These are phyloP conservation scores for Sebastes steindachneri DNA, from an alignment of 2,797 vertebrate genomes.

Conservation along the genomic window DNA sequence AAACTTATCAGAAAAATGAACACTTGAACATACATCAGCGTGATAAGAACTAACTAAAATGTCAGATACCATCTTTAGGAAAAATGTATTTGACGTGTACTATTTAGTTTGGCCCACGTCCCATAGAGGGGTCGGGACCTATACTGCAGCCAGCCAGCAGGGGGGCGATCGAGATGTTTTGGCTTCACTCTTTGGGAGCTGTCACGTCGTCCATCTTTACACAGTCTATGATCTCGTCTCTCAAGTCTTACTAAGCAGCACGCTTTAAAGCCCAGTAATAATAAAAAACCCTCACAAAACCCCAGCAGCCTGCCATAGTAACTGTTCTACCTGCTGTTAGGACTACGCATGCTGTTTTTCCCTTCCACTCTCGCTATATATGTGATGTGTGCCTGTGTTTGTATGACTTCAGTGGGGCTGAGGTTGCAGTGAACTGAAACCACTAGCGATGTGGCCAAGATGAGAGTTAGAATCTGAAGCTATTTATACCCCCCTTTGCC, in stretches of 20 bases:
- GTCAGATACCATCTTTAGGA: too few species aligned
- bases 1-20: too few species aligned
- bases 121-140: not conserved
- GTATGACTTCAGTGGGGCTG: conserved; percentile 54
- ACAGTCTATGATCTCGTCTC: not conserved
- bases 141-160: not conserved
- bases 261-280: conserved; percentile 55
- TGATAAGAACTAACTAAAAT: too few species aligned
- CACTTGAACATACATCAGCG: too few species aligned
- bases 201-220: not conserved
- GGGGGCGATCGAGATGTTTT: not conserved
- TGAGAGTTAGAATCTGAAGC: conserved; percentile 59
- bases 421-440: conserved; percentile 70
- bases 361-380: conserved; percentile 7
- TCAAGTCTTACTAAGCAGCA: conserved; percentile 9
- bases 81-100: too few species aligned
- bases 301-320: conserved; percentile 21
- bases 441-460: conserved; percentile 56
- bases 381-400: conserved; percentile 21
- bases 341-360: not conserved
- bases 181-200: not conserved
- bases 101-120: too few species aligned
- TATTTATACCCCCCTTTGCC: conserved; percentile 69
- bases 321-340: conserved; percentile 53
- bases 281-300: conserved; percentile 42